Evolutionary conservation across 2,888 invertebrate genomes (phyloP), one percentile per base, ranked within the genome.

Genomic region (Cephonodes hylas): DNA sequence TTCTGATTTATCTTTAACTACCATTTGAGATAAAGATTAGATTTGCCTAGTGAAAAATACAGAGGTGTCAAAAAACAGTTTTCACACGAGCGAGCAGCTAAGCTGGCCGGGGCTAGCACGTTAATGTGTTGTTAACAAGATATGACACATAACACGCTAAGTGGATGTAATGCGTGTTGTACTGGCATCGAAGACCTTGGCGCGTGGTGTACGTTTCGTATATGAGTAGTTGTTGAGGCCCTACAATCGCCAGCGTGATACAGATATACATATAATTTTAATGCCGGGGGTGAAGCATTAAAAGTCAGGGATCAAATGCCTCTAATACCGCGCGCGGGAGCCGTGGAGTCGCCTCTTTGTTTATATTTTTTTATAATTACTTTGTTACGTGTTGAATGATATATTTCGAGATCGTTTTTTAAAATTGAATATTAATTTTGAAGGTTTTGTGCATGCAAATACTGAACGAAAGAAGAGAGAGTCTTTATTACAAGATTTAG

Each of bases 301-400:
- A 91, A 92, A 92, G 92, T 92, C 92, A 91, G 88, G 92, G 92
- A 92, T 92, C 92, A 92, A 92, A 92, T 92, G 86, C 91, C 90
- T 89, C 83, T 89, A 90, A 91, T 90, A 83, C 90, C 77, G 71
- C 74, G 72, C 63, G 60, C 64, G 66, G 70, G 79, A 79, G 72
- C 77, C 71, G 63, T 84, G 66, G 84, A 86, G 83, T 71, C 63
- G 76, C 62, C 65, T 65, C 58, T 46, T 48, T 25, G 61, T 64
- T 67, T 64, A 46, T 62, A 45, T 68, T 63, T 59, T n/a, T 48
- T 53, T 64, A 23, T 45, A 20, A 20, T 62, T 66, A 25, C 13
- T 56, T 25, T 63, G 18, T 42, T 42, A 15, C 13, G n/a, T 15
- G 13, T 58, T 44, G 56, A 20, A 58, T 6, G 7, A 20, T n/a